phyloP scores from a whole-genome alignment of 2,888 invertebrate species.

The Athalia cordata region DNA sequence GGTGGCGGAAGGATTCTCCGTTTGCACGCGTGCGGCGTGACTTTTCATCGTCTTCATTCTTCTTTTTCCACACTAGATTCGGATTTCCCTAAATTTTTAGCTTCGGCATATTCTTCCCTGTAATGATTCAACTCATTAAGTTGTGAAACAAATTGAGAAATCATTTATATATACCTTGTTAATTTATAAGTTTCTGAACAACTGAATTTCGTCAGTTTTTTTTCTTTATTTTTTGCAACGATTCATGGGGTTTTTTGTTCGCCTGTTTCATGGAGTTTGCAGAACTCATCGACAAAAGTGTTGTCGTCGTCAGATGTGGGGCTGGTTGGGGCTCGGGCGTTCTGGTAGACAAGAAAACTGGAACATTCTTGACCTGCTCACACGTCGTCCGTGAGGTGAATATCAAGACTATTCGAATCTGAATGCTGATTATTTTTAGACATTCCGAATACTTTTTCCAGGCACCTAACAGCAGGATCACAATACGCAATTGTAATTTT shows the following conservation, averaged over 20 bases:
- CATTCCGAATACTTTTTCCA: constrained; percentile 47
- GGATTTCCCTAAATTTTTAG: too few species aligned
- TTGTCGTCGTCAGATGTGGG: constrained; percentile 78
- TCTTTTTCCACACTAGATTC: neutral
- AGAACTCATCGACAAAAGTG: constrained; percentile 75
- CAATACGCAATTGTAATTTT: constrained; percentile 51
- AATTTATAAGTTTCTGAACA: neutral
- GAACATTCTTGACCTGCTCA: constrained; percentile 78
- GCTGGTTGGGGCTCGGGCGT: constrained; percentile 79
- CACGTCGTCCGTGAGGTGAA: constrained; percentile 78
- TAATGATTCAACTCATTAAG: too few species aligned
- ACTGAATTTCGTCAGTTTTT: neutral
- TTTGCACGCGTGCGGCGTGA: neutral
- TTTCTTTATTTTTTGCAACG: too few species aligned
- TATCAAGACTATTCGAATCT: neutral
- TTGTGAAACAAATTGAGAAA: neutral
- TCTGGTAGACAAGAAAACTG: constrained; percentile 73
- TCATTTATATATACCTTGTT: neutral
- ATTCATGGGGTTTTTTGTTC: neutral
- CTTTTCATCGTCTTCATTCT: neutral
- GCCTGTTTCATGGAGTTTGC: constrained; percentile 42
- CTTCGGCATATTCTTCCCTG: too few species aligned
- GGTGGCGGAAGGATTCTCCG: neutral
- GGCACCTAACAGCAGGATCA: constrained; percentile 59
- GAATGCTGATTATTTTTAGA: neutral